Base-by-base conservation (phyloP, 2,888 invertebrate species). In the Heteromurus nitidus region DNA sequence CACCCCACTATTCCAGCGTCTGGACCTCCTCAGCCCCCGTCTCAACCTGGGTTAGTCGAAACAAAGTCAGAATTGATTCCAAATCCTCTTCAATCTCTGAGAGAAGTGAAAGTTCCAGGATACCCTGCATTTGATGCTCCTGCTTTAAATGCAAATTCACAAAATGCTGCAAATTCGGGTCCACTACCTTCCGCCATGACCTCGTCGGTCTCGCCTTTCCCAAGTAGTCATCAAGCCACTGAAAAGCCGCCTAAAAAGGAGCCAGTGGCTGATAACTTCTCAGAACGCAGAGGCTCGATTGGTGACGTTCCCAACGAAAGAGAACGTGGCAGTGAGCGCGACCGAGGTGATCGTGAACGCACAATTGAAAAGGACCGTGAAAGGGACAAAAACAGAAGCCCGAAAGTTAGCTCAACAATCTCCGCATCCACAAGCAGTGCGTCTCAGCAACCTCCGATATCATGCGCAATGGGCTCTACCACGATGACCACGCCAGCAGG, bases 71-170 rank as follows among this genome's bases (percentile, higher is more conserved):
- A 86, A 31, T 44, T 85, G 22, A 80, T 85, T 79, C 89, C 92
- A 28, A 94, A 95, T 90, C 95, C 95, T 2, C 88, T 95, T 84
- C 94, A 95, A 88, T 94, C 94, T 85, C 90, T 95, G 9, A 94
- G 94, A 88, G 94, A 94, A 89, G 94, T 95, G 0, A 79, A 79
- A 58, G 77, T 94, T 9, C 93, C 94, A 47, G 93, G 94, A 42
- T 93, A 92, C 60, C 84, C 85, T 36, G 82, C 84, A 42, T 86
- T 85, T 79, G 86, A 86, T 67, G 47, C 84, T 60, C 86, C 87
- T 44, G 69, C 74, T 36, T 70, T 84, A 69, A 77, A 55, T 55
- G 80, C 85, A 68, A 82, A 81, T 67, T 72, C 83, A 13, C 67
- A 80, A 47, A 74, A 70, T 69, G 36, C 74, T 58, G 24, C 81